phyloP scores from a whole-genome alignment of 2,888 invertebrate genomes.

The Physocephala rufipes region DNA sequence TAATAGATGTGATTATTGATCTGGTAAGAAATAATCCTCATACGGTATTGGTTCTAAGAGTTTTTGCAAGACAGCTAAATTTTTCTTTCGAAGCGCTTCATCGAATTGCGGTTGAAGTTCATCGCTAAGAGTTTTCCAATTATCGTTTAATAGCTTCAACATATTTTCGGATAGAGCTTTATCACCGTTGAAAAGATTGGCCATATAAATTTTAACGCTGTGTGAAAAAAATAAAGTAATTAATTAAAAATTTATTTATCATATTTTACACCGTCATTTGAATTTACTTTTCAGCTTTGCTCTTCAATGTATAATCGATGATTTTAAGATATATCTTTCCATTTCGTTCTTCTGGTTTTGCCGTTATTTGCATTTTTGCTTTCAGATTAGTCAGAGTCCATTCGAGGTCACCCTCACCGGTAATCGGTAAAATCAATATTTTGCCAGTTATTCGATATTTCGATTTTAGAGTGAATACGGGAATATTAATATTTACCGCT shows the following conservation, averaged over 20 bases:
- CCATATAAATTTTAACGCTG: constrained; percentile 50
- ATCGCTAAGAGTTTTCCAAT: constrained; percentile 49
- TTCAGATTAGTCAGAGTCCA: constrained; percentile 43
- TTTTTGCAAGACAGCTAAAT: constrained; percentile 33
- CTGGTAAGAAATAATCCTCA: constrained; percentile 47
- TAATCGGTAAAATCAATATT: constrained; percentile 51
- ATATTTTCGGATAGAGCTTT: constrained; percentile 51
- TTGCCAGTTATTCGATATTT: constrained; percentile 52
- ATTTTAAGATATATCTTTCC: constrained; percentile 49
- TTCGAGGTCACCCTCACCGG: constrained; percentile 47
- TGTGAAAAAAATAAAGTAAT: not conserved
- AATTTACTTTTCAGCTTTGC: constrained; percentile 48
- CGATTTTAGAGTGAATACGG: constrained; percentile 45
- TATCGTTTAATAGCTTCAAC: constrained; percentile 50
- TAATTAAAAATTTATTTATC: not conserved
- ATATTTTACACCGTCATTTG: not conserved
- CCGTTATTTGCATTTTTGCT: constrained; percentile 36
- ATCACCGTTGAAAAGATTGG: constrained; percentile 54
- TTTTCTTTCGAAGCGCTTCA: constrained; percentile 39
- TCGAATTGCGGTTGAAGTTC: constrained; percentile 50
- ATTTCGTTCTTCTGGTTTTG: constrained; percentile 46
- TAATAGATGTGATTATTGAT: not conserved
- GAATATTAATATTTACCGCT: constrained; percentile 7
- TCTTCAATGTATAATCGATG: constrained; percentile 43
- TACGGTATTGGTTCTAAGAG: constrained; percentile 50